Conservation (phyloP, 2,888 invertebrate genomes). For the Pimpla rufipes region DNA sequence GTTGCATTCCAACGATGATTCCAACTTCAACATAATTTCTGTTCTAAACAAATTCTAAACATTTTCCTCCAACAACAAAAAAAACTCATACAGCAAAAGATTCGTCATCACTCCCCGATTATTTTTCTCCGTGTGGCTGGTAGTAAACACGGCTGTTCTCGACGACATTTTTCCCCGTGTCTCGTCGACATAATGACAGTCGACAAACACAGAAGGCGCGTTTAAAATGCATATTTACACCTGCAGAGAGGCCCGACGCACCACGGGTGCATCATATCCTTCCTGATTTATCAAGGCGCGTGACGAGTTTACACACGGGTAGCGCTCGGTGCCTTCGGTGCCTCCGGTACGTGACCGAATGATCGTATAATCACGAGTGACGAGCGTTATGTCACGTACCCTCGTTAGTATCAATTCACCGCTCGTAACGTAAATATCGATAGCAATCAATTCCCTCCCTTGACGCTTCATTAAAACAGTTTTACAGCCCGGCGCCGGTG, state of each 20-base stretch:
- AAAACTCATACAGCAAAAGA: too few species aligned
- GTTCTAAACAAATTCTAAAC: too few species aligned
- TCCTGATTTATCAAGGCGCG: constrained; percentile 24
- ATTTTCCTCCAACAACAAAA: too few species aligned
- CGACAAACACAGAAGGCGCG: not conserved
- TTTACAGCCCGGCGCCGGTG: constrained; percentile 1
- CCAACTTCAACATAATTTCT: too few species aligned
- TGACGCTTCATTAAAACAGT: constrained; percentile 38
- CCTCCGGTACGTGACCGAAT: constrained; percentile 24
- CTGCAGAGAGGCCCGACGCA: constrained; percentile 8
- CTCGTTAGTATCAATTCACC: constrained; percentile 27
- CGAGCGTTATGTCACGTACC: constrained; percentile 5
- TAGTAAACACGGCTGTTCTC: too few species aligned
- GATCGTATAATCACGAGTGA: constrained; percentile 19
- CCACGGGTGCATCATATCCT: not conserved
- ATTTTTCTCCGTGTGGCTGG: too few species aligned
- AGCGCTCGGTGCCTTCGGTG: not conserved
- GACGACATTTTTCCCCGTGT: too few species aligned
- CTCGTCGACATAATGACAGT: too few species aligned
- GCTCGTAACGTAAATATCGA: constrained; percentile 46
- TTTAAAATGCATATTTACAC: constrained; percentile 17
- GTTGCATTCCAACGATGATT: too few species aligned
- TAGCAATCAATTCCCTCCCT: constrained; percentile 40
- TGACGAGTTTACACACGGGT: not conserved
- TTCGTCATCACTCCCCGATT: too few species aligned